Evolutionary conservation across 2,888 invertebrate genomes (phyloP).

Genomic region (Acanthosepion lycidas): DNA sequence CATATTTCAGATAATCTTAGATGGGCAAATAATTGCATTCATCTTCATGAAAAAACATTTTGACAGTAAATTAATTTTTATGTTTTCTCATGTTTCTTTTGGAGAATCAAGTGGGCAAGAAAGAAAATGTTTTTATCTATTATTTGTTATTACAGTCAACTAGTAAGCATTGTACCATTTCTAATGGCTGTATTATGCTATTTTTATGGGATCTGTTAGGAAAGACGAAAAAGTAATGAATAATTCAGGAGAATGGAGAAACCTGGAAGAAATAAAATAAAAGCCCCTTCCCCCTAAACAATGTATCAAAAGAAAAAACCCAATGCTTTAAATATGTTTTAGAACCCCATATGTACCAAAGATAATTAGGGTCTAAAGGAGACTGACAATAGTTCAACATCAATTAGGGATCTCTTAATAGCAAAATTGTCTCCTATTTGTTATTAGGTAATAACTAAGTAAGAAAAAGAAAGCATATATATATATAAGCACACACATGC

Average conservation of each 20-base stretch:
- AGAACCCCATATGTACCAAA: background rate
- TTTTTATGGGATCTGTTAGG: background rate
- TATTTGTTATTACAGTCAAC: background rate
- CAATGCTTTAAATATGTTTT: background rate
- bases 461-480: background rate
- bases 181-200: background rate
- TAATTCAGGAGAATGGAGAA: background rate
- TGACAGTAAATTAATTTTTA: conserved; percentile 21
- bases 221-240: background rate
- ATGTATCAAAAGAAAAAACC: background rate
- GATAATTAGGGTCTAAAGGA: background rate
- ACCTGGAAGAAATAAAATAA: background rate
- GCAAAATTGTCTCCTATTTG: background rate
- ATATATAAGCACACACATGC: background rate
- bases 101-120: background rate
- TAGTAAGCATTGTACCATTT: background rate
- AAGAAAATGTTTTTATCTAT: background rate
- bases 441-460: background rate
- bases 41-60: background rate
- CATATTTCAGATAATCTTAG: background rate
- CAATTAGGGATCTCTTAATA: background rate
- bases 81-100: background rate
- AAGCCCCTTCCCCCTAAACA: background rate
- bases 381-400: background rate
- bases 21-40: background rate